Evolutionary conservation across 2,113 vertebrate genomes (phyloP).

Genomic region (Grammomys surdaster): DNA sequence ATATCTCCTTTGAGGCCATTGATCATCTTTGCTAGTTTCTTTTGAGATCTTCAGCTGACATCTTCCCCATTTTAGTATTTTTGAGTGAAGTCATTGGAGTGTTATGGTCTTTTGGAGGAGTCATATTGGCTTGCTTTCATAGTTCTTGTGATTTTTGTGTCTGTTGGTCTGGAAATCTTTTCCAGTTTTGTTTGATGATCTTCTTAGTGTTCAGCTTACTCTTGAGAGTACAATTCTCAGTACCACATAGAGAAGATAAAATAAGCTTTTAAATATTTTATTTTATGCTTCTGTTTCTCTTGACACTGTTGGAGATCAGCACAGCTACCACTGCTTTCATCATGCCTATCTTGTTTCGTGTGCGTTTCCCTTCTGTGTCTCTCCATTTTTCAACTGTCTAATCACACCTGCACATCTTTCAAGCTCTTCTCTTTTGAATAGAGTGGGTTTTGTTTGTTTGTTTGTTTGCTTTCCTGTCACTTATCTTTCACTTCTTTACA

Average conservation of each 20-base stretch:
- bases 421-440: background rate
- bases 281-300: background rate
- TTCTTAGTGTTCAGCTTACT: background rate
- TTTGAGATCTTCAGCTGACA: background rate
- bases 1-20: background rate
- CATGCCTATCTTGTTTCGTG: background rate
- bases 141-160: background rate
- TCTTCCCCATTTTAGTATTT: background rate
- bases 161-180: background rate
- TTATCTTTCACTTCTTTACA: background rate
- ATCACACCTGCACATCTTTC: background rate
- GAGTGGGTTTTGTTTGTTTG: background rate
- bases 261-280: background rate
- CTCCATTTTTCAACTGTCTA: background rate
- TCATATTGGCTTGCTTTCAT: background rate
- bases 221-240: background rate
- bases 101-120: background rate
- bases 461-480: background rate
- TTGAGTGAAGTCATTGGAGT: background rate
- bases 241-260: background rate
- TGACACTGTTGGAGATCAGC: background rate
- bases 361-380: background rate
- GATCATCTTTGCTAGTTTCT: background rate
- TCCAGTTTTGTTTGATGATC: background rate
- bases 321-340: too few relatives aligned